Evolutionary conservation across 2,797 vertebrate genomes (phyloP), one percentile per base, ranked within the genome.

Genomic region (Numenius phaeopus): DNA sequence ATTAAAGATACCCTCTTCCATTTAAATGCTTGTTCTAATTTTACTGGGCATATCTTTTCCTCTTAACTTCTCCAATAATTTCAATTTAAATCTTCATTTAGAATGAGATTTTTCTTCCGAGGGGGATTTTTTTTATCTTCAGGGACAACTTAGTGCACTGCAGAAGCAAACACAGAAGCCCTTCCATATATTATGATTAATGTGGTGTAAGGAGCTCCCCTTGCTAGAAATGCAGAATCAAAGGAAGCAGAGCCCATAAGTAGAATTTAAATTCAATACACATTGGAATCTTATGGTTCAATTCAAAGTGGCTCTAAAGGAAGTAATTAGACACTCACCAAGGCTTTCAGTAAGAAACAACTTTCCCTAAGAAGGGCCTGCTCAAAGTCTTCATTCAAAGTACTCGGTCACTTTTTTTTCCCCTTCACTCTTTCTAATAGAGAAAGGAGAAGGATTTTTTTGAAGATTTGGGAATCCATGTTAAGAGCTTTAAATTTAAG

Each of bases 51-150:
- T 91, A 92, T 91, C 59, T 93, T 96, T 95, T 82, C 90, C 81
- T 83, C 83, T 93, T 90, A 89, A 92, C 71, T 96, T 95, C 67
- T 93, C 82, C 90, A 85, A 93, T 91, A 94, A 94, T 96, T 87
- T 97, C 94, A 96, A 87, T 97, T 96, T 96, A 95, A 87, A 94
- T 94, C 87, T 96, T 96, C 75, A 84, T 93, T 95, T 96, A 94
- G 78, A 97, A 94, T 95, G 93, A 97, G 96, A 96, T 96, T 97
- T 97, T 97, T 96, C 87, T 97, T 97, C 73, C 89, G 93, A 82
- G 52, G 89, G 94, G 62, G 86, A 92, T 95, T 97, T 97, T 95
- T 97, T 97, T 95, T 77, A 96, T 96, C 96, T 89, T 95, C 58
- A 75, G 92, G 94, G 76, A 92, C 69, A 96, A 96, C 59, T 94